Percentiles rank a stretch among this genome's conserved stretches.
These are phyloP conservation scores for Aradophagus sp. DNA, from an alignment of 1,140 invertebrate species.

Conservation along the genomic window DNA sequence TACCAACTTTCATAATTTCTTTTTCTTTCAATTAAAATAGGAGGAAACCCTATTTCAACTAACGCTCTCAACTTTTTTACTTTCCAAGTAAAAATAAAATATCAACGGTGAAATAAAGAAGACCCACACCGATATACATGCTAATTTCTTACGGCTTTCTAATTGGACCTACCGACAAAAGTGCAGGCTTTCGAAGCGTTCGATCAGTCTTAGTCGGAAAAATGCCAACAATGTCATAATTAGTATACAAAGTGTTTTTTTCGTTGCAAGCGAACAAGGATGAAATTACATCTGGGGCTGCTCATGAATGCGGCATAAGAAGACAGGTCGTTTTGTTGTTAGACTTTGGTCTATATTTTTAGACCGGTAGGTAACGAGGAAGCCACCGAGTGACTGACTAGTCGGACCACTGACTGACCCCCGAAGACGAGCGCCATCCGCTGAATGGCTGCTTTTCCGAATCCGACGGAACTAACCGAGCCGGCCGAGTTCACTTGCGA, in stretches of 20 bases:
- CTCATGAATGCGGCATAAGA: constrained; percentile 6
- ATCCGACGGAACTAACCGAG: constrained; percentile 17
- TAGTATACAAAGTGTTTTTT: constrained; percentile 2
- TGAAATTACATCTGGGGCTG: constrained; percentile 23
- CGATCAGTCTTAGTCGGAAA: no score
- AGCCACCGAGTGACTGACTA: neutral
- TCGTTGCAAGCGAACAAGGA: constrained; percentile 2
- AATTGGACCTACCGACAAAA: no score
- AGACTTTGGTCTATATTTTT: constrained; percentile 1
- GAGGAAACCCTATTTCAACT: no score
- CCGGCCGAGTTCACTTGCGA: constrained; percentile 14
- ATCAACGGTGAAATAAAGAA: no score
- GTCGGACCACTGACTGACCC: constrained; percentile 21
- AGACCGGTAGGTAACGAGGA: constrained; percentile 16
- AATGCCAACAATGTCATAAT: constrained; percentile 15
- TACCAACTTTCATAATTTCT: no score
- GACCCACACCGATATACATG: no score
- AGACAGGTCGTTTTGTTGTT: constrained; percentile 1
- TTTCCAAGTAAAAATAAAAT: no score
- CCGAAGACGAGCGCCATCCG: constrained; percentile 6
- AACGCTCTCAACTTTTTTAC: no score
- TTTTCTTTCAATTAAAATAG: no score
- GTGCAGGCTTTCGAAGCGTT: no score
- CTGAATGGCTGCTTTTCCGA: constrained; percentile 18
- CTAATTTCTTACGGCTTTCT: no score